Evolutionary conservation across 1,140 invertebrate genomes (phyloP), one percentile per base, ranked within the genome.

Genomic region (Pachypeltis micranthus): DNA sequence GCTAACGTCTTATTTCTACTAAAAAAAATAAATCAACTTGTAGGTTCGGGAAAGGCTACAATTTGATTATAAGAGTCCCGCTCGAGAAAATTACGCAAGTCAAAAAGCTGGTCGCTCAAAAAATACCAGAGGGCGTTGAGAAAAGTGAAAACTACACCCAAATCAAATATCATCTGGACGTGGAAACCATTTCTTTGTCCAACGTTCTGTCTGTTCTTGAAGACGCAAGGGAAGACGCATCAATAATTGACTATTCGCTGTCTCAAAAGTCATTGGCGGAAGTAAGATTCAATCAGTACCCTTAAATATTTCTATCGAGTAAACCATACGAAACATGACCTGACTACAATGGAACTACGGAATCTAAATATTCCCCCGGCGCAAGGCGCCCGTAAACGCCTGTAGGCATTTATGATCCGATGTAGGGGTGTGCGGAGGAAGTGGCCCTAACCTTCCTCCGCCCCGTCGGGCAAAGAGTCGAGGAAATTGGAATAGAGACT

Each of bases 41-140:
- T 16, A 83, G 83, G 69, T 85, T 82, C 74, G 83, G 83, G 59
- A 72, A 78, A 65, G 83, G 83, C 14, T 85, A 83, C 70, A 83
- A 79, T 24, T 68, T 86, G 2, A 75, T 78, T 2, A 71, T 83
- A 19, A 68, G 78, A 28, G 71, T 72, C 24, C 23, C 31, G 34
- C 21, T 24, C 27, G 23, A 69, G 29, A 59, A 59, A 12, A 67
- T 68, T 26, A 57, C 66, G 16, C 66, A 67, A 26, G 71, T 71
- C 26, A 61, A 69, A 21, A 62, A 65, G 7, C 66, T 67, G 28
- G 60, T 74, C 2, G 51, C 47, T 1, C 64, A 68, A 16, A 44
- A 59, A 3, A 67, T 72, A 1, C 57, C 59, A 2, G 54, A 73
- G 4, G 66, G 68, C 54, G 70, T 74, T 34, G 51, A 62, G 28